phyloP scores from a whole-genome alignment of 1,140 invertebrate genomes.

The Hylyphantes graminicola region DNA sequence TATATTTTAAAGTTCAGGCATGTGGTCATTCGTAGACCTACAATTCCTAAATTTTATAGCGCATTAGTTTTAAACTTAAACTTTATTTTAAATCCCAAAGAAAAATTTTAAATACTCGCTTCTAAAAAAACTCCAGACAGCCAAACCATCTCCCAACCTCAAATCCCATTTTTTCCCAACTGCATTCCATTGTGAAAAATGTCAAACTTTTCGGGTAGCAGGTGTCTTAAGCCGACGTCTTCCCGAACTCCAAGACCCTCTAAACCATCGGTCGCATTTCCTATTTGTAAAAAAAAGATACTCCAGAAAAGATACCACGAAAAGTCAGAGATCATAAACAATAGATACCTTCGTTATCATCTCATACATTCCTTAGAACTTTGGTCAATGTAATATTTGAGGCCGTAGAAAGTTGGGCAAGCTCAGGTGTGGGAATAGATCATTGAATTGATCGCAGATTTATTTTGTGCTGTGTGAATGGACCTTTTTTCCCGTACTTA shows the following conservation, averaged over 20 bases:
- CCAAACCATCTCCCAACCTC: too few species aligned
- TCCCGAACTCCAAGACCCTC: constrained; percentile 7
- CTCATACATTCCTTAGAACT: constrained; percentile 51
- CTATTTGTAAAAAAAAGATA: neutral
- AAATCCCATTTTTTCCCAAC: neutral
- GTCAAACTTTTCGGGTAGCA: constrained; percentile 28
- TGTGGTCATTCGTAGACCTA: too few species aligned
- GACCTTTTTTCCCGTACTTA: too few species aligned
- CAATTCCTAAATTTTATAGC: too few species aligned
- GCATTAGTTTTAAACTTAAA: too few species aligned
- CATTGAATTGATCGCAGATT: too few species aligned
- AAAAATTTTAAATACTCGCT: too few species aligned
- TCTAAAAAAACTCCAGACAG: too few species aligned
- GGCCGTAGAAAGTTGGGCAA: constrained; percentile 22
- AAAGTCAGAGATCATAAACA: constrained; percentile 47
- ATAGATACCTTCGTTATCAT: constrained; percentile 45
- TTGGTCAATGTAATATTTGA: constrained; percentile 47
- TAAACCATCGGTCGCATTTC: neutral
- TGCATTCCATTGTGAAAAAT: neutral
- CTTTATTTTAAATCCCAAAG: too few species aligned
- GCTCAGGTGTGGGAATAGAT: constrained; percentile 24
- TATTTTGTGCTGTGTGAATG: too few species aligned
- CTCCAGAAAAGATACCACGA: neutral
- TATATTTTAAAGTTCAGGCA: too few species aligned
- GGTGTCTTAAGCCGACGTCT: constrained; percentile 9